These are phyloP conservation scores for Pheosia tremula DNA, from an alignment of 2,888 invertebrate species.

Conservation along the genomic window DNA sequence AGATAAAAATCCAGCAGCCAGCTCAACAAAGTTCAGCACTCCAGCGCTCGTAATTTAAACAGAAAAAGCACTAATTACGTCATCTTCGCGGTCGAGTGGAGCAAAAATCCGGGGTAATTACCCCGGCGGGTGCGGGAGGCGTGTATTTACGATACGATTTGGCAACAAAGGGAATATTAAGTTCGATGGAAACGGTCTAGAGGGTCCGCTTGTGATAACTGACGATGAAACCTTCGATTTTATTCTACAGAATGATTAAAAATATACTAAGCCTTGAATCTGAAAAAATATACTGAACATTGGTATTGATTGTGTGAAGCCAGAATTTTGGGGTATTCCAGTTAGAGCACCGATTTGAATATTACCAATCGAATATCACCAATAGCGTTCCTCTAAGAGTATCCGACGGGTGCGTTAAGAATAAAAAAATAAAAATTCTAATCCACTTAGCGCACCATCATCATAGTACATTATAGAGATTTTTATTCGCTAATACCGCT, in stretches of 20 bases:
- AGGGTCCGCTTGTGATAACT: background rate
- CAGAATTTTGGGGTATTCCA: too few relatives aligned
- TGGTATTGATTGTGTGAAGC: too few relatives aligned
- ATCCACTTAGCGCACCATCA: too few relatives aligned
- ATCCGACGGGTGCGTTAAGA: too few relatives aligned
- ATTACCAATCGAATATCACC: too few relatives aligned
- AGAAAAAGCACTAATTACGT: constrained; percentile 2
- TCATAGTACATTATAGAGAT: too few relatives aligned
- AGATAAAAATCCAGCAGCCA: too few relatives aligned
- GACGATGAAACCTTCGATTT: background rate
- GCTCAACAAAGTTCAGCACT: background rate
- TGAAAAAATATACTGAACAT: background rate
- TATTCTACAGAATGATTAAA: background rate
- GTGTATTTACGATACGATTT: constrained; percentile 6
- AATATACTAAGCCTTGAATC: background rate
- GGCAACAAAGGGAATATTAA: constrained; percentile 6
- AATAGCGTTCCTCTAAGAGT: too few relatives aligned
- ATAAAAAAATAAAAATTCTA: too few relatives aligned
- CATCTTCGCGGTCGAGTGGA: background rate
- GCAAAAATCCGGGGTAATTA: constrained; percentile 4
- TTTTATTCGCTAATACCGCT: too few relatives aligned
- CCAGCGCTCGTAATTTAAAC: background rate
- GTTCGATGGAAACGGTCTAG: background rate
- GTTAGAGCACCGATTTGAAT: too few relatives aligned
- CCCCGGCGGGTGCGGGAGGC: constrained; percentile 3